Conservation (phyloP, 2,797 vertebrate genomes). For the Channa striata region DNA sequence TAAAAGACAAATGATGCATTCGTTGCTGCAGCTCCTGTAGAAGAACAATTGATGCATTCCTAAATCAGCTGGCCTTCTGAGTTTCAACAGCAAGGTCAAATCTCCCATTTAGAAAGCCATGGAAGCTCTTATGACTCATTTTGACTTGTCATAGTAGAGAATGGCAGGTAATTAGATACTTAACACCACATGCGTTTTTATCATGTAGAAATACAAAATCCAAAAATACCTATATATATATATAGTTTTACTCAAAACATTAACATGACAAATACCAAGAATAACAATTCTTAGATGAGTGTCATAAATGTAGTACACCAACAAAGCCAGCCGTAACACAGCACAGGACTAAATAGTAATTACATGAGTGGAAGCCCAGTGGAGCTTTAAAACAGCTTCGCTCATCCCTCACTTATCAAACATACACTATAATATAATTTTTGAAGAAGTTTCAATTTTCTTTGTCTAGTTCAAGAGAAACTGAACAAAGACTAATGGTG, state of each 20-base stretch:
- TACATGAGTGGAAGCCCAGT: background rate
- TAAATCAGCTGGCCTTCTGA: background rate
- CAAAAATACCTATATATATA: no score
- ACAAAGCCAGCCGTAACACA: background rate
- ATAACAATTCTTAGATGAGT: no score
- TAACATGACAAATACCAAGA: no score
- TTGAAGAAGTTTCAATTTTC: background rate
- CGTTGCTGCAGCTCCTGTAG: slow-evolving; percentile 13
- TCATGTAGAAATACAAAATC: no score
- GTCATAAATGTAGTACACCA: background rate
- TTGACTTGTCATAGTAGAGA: background rate
- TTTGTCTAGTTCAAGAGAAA: background rate
- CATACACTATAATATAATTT: background rate
- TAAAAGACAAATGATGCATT: slow-evolving; percentile 9
- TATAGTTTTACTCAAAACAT: no score
- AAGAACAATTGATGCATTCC: slow-evolving; percentile 35
- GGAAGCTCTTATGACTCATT: background rate
- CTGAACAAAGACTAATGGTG: background rate
- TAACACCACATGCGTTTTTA: no score
- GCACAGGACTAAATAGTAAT: background rate
- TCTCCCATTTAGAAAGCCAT: slow-evolving; percentile 2
- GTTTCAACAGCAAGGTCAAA: background rate
- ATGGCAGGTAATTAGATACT: no score
- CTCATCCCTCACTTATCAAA: background rate
- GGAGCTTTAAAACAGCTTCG: background rate